Conservation (phyloP, 2,113 vertebrate species). For the Microcebus griseorufus region DNA sequence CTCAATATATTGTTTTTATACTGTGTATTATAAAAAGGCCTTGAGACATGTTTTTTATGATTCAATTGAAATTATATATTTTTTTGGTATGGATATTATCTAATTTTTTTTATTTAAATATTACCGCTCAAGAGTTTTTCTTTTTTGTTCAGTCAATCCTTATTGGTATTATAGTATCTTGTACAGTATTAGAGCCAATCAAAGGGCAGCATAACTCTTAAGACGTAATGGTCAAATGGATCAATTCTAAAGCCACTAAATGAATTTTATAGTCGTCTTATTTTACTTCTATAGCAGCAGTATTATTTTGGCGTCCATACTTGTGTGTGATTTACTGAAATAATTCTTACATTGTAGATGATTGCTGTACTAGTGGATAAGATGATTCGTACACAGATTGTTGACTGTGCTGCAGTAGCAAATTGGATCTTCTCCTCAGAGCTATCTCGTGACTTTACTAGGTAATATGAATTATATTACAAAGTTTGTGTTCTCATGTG, state of each 20-base stretch:
- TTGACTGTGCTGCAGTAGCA: constrained; percentile 97
- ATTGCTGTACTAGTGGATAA: constrained; percentile 97
- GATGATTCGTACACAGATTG: constrained; percentile 97
- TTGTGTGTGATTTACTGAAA: not conserved
- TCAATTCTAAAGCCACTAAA: not conserved
- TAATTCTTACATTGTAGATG: constrained; percentile 88
- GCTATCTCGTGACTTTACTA: constrained; percentile 96
- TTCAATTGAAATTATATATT: not conserved
- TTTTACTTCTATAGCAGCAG: not conserved
- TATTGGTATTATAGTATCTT: not conserved
- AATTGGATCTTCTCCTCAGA: constrained; percentile 99
- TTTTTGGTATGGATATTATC: not conserved
- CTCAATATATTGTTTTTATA: not conserved
- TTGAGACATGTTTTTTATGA: not conserved
- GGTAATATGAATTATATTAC: constrained; percentile 84
- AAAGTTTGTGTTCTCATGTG: not conserved
- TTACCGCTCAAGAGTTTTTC: constrained; percentile 10
- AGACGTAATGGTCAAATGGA: not conserved
- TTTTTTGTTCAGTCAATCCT: not conserved
- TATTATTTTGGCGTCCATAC: not conserved
- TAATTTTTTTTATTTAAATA: not conserved
- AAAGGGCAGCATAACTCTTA: not conserved
- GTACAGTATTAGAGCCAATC: not conserved
- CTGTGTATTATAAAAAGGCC: not conserved
- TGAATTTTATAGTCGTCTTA: not conserved